These are phyloP conservation scores for Atta cephalotes DNA, from an alignment of 1,140 invertebrate species.

Conservation along the genomic window DNA sequence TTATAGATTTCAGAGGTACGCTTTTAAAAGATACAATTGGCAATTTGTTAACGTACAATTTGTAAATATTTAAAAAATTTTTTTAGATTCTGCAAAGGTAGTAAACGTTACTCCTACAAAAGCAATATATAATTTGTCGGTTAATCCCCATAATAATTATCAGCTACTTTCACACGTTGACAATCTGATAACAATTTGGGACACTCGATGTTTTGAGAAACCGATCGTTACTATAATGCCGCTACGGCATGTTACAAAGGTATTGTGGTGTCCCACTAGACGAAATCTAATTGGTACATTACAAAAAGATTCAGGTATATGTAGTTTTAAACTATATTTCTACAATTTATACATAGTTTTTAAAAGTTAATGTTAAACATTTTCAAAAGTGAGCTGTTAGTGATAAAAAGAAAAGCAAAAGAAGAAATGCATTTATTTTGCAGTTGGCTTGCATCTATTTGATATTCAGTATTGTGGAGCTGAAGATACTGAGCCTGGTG, in stretches of 20 bases:
- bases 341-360: neutral
- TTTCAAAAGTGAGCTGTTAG: neutral
- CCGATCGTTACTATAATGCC: slow-evolving; percentile 92
- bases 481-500: slow-evolving; percentile 91
- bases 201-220: slow-evolving; percentile 94
- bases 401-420: slow-evolving; percentile 17
- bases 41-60: neutral
- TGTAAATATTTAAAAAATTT: slow-evolving; percentile 46
- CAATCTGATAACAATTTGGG: slow-evolving; percentile 94
- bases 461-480: slow-evolving; percentile 92
- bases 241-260: slow-evolving; percentile 90
- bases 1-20: slow-evolving; percentile 97
- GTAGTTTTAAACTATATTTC: neutral
- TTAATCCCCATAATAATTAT: slow-evolving; percentile 92
- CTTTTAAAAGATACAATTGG: neutral
- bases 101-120: slow-evolving; percentile 92
- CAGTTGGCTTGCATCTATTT: slow-evolving; percentile 89
- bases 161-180: slow-evolving; percentile 94
- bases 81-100: slow-evolving; percentile 90
- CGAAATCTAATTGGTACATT: slow-evolving; percentile 92
- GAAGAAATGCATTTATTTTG: slow-evolving; percentile 4
- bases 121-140: slow-evolving; percentile 92
- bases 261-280: slow-evolving; percentile 96
- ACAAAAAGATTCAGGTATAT: slow-evolving; percentile 88
- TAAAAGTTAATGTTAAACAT: neutral